A percentile compares a stretch with the other conserved stretches of the same genome.
Evolutionary conservation across 1,140 invertebrate species (phyloP).

Genomic region (Neuroterus valhalla): DNA sequence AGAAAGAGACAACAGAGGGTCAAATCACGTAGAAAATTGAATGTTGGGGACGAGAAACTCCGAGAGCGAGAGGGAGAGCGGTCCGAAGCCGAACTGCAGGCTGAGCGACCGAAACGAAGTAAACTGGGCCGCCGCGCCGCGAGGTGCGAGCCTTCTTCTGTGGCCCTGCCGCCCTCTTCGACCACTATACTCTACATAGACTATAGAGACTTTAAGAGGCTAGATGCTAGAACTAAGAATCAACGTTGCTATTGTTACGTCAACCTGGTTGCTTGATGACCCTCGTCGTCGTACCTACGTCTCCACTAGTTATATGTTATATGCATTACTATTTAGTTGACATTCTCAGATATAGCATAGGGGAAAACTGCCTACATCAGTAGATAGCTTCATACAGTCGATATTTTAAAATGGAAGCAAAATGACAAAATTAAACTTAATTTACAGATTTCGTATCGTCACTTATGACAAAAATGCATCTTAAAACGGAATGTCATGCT

Average conservation of each 20-base stretch:
- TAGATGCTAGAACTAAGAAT: not conserved
- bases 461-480: no score
- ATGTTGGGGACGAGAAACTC: not conserved
- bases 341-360: conserved; percentile 13
- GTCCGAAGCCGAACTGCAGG: not conserved
- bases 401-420: no score
- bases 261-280: conserved; percentile 1
- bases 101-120: not conserved
- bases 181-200: not conserved
- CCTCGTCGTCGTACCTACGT: conserved; percentile 5
- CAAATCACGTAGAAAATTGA: not conserved
- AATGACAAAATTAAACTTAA: no score
- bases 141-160: no score
- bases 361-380: no score
- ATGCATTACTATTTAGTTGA: no score
- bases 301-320: no score
- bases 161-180: conserved; percentile 20
- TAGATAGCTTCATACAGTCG: no score
- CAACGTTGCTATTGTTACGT: conserved; percentile 12
- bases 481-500: no score
- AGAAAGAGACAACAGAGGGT: no score
- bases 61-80: not conserved
- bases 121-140: conserved; percentile 17
- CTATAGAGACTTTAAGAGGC: no score
- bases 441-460: no score